These are phyloP conservation scores for Aleiodes leptofemur DNA, from an alignment of 2,888 invertebrate genomes.

Conservation along the genomic window DNA sequence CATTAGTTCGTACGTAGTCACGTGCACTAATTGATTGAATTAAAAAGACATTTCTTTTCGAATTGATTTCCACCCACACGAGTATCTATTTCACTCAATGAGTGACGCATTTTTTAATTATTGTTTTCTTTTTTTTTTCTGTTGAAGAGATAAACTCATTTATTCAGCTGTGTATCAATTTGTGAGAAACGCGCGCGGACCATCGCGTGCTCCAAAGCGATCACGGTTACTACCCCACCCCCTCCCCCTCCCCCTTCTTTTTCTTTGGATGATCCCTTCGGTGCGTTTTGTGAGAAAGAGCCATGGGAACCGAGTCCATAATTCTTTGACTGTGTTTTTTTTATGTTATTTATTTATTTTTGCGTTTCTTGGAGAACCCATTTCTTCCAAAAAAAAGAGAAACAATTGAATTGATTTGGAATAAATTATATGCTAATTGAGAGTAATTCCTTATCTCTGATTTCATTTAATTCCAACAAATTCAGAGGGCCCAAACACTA, in stretches of 20 bases:
- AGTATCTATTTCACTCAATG: slow-evolving; percentile 18
- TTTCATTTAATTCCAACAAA: too few species aligned
- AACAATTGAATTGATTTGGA: not conserved
- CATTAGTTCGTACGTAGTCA: slow-evolving; percentile 63
- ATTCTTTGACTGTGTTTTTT: slow-evolving; percentile 9
- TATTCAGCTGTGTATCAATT: slow-evolving; percentile 53
- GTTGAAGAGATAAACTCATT: slow-evolving; percentile 52
- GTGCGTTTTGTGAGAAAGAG: slow-evolving; percentile 45
- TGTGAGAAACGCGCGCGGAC: slow-evolving; percentile 36
- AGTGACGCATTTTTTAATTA: slow-evolving; percentile 40
- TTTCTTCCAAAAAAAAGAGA: too few species aligned
- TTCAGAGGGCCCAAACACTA: too few species aligned
- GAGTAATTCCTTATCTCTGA: not conserved
- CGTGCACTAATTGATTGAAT: slow-evolving; percentile 71
- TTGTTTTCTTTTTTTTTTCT: slow-evolving; percentile 43
- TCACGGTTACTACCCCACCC: slow-evolving; percentile 36
- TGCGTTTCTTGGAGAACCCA: too few species aligned
- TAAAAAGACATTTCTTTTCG: slow-evolving; percentile 72
- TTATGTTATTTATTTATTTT: slow-evolving; percentile 22
- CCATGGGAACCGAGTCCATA: slow-evolving; percentile 40
- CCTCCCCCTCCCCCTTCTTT: not conserved
- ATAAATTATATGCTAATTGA: not conserved
- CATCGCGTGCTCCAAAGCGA: slow-evolving; percentile 49
- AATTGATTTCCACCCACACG: slow-evolving; percentile 61
- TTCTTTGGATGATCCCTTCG: slow-evolving; percentile 26